Evolutionary conservation across 2,113 vertebrate species (phyloP), one percentile per base, ranked within the genome.

Genomic region (Indri indri): DNA sequence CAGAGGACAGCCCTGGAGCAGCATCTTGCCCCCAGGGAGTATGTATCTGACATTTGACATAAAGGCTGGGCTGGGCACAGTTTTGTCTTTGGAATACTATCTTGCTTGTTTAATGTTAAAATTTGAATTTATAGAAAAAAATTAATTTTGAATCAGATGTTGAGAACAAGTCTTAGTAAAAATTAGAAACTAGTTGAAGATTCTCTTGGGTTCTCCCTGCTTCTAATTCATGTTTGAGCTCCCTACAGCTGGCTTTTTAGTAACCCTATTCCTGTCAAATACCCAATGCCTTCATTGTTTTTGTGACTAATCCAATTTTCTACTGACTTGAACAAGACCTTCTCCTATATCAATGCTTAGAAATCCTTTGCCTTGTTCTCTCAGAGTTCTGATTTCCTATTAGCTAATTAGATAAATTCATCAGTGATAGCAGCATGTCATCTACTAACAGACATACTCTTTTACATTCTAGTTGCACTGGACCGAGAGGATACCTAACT

Each of bases 51-150:
- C 45, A 83, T 47, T 79, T 63, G 70, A 89, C 86, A 96, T 6
- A 18, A 30, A 32, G 68, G 6, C 61, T 94, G 57, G 45, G 12
- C 40, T 87, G n/a, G 34, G 22, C 40, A n/a, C 8, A 25, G 4
- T 89, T 94, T 22, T 25, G 17, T 14, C 30, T 68, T 79, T 57
- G 59, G 63, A 94, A 79, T n/a, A 59, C 3, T 94, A 13, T 34
- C 30, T 73, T 86, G 5, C 63, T 89, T 80, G 73, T 89, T 91
- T 66, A 63, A 61, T 94, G 12, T 93, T 76, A 82, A 88, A 94
- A 91, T 71, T 57, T 47, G 45, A 42, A 84, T 37, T 74, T 71
- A 82, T 27, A 89, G 76, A 54, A n/a, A 96, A 92, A 76, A 77
- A 16, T 63, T 40, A 5, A 32, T 82, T 86, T 95, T 65, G 47